These are phyloP conservation scores for Phengaris arion DNA, from an alignment of 2,888 invertebrate genomes.

Conservation along the genomic window DNA sequence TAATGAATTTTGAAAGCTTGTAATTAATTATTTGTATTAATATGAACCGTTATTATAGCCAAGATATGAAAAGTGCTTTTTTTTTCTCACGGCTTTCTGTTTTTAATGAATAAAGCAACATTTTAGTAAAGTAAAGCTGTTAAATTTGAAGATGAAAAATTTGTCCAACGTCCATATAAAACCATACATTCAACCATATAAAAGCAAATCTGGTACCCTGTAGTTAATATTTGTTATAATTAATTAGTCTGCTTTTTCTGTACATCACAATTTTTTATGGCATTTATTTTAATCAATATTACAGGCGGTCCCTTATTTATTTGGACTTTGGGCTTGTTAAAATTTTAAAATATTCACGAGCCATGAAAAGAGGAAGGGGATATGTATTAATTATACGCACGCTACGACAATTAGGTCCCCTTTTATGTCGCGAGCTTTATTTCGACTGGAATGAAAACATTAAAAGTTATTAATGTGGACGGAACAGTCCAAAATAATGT, in stretches of 20 bases:
- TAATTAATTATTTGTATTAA: conserved; percentile 8
- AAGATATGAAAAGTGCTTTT: background rate
- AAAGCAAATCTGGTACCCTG: background rate
- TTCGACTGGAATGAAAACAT: conserved; percentile 59
- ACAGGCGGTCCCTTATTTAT: background rate
- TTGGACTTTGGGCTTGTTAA: conserved; percentile 18
- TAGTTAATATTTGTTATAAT: background rate
- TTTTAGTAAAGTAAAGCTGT: background rate
- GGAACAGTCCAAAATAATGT: conserved; percentile 55
- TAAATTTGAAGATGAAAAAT: background rate
- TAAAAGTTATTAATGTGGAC: conserved; percentile 60
- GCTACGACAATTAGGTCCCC: conserved; percentile 43
- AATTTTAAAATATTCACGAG: conserved; percentile 25
- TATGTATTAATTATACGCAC: conserved; percentile 43
- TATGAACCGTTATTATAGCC: conserved; percentile 3
- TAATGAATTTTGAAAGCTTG: conserved; percentile 7
- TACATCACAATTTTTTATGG: background rate
- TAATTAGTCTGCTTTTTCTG: background rate
- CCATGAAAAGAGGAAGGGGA: conserved; percentile 30
- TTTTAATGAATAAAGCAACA: background rate
- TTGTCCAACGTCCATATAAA: background rate
- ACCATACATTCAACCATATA: no score
- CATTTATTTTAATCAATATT: background rate
- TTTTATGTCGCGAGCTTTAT: conserved; percentile 44
- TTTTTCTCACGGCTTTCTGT: conserved; percentile 5